Evolutionary conservation across 92 coral and sea anemone genomes (phyloP), one percentile per base, ranked within the genome.

Genomic region (Montipora capitata): DNA sequence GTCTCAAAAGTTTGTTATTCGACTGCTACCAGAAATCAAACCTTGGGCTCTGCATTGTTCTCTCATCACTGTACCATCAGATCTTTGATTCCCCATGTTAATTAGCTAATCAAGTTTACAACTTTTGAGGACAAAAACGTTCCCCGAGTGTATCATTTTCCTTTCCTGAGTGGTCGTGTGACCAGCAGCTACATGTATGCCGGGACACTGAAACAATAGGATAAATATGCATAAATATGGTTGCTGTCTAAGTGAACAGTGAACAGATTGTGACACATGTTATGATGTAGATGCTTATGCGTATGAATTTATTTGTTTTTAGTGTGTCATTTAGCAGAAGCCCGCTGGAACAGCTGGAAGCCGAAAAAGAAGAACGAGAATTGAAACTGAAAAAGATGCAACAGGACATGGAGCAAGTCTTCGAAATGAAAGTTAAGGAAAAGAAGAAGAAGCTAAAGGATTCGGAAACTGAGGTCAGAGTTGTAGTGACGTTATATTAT

Each of bases 361-460:
- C 95, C 57, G 99, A 97, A 76, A 97, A 92, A 74, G 92, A 94
- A 42, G 99, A 97, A 40, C 95, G 98, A 63, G 99, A 94, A 77
- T 86, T 87, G 65, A 97, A 97, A 80, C 93, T 97, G 63, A 92
- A 89, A 80, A 97, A 97, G 71, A 97, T 96, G 92, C 94, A 97
- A 62, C 96, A 91, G 54, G 99, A 97, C 86, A 97, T 97, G 99
- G 99, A 97, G 59, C 97, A 97, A 72, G 99, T 97, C 81, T 97
- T 97, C 87, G 98, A 97, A 45, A 94, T 93, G 91, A 97, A 97
- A 87, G 99, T 97, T 66, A 97, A 97, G 84, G 99, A 97, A 77
- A 97, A 97, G 90, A 94, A 96, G 73, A 97, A 97, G 98, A 97
- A 97, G 74, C 92, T 97, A 5, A 97, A 97, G 72, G 99, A 97